These are phyloP conservation scores for Mimumesa dahlbomi DNA, from an alignment of 2,888 invertebrate genomes.

Conservation along the genomic window DNA sequence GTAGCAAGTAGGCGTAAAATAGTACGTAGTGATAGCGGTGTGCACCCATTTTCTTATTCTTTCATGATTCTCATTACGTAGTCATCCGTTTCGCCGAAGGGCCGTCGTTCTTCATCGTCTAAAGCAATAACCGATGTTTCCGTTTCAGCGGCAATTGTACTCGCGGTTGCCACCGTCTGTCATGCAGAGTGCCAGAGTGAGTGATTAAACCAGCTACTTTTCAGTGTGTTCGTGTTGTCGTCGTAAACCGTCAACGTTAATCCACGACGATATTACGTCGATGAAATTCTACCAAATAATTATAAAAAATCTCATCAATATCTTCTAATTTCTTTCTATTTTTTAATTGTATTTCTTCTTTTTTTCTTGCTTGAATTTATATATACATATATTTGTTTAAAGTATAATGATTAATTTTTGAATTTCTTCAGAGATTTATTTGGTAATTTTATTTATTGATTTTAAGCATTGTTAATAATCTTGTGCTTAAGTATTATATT, in stretches of 20 bases:
- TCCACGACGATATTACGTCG: conserved; percentile 21
- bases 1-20: conserved; percentile 42
- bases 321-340: not conserved
- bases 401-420: too few species aligned
- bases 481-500: too few species aligned
- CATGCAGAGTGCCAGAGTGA: conserved; percentile 79
- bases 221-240: conserved; percentile 44
- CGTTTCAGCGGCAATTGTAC: conserved; percentile 77
- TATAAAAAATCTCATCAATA: too few species aligned
- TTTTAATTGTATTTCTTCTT: not conserved
- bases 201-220: conserved; percentile 65
- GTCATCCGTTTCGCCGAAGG: not conserved
- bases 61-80: conserved; percentile 38
- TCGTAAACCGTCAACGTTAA: conserved; percentile 27
- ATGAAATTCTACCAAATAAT: too few species aligned
- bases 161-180: conserved; percentile 76
- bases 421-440: too few species aligned
- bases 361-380: not conserved
- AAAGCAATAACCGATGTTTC: conserved; percentile 61
- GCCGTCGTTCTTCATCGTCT: conserved; percentile 23
- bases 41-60: conserved; percentile 36
- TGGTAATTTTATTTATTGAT: too few species aligned
- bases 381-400: too few species aligned
- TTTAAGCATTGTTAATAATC: too few species aligned
- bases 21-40: conserved; percentile 43